A percentile compares a stretch with the other conserved stretches of the same genome.
These are phyloP conservation scores for Drosophila bifasciata DNA, from an alignment of 1,140 invertebrate genomes.

Conservation along the genomic window DNA sequence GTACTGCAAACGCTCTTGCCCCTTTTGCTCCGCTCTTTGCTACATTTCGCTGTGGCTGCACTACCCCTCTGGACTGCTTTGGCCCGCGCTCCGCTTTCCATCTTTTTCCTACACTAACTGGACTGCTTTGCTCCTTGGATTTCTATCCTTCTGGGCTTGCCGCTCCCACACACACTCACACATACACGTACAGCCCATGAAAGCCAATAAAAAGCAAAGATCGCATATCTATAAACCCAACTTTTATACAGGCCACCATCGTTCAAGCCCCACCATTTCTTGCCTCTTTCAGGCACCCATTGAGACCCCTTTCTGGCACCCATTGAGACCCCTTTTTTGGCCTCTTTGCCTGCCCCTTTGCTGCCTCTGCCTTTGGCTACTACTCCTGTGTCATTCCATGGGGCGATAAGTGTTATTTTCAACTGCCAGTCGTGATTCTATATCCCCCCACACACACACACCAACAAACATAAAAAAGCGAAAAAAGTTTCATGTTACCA, in stretches of 20 bases:
- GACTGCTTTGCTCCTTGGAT: no score
- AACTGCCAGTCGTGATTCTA: constrained; percentile 75
- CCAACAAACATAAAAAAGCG: constrained; percentile 4
- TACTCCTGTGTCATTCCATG: constrained; percentile 15
- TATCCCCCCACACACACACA: constrained; percentile 15
- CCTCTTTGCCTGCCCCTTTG: no score
- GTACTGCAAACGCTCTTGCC: no score
- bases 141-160: no score
- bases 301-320: constrained; percentile 1
- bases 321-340: neutral
- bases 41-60: no score
- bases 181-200: no score
- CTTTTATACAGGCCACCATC: constrained; percentile 34
- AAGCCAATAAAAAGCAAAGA: constrained; percentile 76
- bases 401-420: constrained; percentile 78
- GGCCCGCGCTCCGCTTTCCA: neutral
- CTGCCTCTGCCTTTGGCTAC: constrained; percentile 2
- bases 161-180: neutral
- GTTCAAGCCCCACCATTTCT: no score
- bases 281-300: constrained; percentile 9
- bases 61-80: no score
- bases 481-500: constrained; percentile 73
- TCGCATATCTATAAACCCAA: constrained; percentile 61
- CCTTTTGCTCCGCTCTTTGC: no score
- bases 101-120: constrained; percentile 3